Percentiles rank a stretch among this genome's conserved stretches.
Conservation (phyloP, 1,140 invertebrate species). For the Drosophila pallidifrons region DNA sequence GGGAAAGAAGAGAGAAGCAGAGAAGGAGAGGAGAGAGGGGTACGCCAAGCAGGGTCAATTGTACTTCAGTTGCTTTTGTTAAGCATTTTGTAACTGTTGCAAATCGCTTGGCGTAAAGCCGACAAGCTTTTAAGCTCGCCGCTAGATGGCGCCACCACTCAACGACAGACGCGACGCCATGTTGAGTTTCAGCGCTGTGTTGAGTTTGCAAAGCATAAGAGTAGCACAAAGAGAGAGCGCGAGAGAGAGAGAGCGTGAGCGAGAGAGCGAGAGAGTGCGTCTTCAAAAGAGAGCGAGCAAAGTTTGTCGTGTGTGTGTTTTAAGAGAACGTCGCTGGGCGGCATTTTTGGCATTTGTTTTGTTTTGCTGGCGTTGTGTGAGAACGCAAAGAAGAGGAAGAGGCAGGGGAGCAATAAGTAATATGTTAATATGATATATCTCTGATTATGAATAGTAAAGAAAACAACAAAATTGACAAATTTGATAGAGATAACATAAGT, state of each 20-base stretch:
- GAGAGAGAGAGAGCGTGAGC: slow-evolving; percentile 1
- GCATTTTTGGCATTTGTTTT: slow-evolving; percentile 36
- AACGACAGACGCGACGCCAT: background rate
- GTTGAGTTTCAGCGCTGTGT: slow-evolving; percentile 24
- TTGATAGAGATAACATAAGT: no score
- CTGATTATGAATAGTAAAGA: background rate
- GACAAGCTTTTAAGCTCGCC: slow-evolving; percentile 14
- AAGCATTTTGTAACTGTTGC: slow-evolving; percentile 32
- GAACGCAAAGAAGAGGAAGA: no score
- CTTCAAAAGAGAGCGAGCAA: background rate
- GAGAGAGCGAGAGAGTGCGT: background rate
- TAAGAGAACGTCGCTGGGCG: slow-evolving; percentile 34
- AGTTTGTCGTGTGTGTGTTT: background rate
- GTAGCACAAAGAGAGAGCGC: background rate
- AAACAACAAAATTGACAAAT: no score
- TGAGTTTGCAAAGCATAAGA: slow-evolving; percentile 10
- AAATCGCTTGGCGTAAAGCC: background rate
- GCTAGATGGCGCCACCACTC: slow-evolving; percentile 23
- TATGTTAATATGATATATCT: background rate
- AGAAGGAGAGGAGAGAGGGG: background rate
- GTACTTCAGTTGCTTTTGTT: slow-evolving; percentile 4
- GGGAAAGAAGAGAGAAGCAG: background rate
- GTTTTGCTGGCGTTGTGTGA: slow-evolving; percentile 26
- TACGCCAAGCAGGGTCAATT: background rate
- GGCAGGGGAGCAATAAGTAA: background rate